A percentile compares a stretch with the other conserved stretches of the same genome.
Evolutionary conservation across 2,888 invertebrate species (phyloP).

Genomic region (Eupithecia dodoneata): DNA sequence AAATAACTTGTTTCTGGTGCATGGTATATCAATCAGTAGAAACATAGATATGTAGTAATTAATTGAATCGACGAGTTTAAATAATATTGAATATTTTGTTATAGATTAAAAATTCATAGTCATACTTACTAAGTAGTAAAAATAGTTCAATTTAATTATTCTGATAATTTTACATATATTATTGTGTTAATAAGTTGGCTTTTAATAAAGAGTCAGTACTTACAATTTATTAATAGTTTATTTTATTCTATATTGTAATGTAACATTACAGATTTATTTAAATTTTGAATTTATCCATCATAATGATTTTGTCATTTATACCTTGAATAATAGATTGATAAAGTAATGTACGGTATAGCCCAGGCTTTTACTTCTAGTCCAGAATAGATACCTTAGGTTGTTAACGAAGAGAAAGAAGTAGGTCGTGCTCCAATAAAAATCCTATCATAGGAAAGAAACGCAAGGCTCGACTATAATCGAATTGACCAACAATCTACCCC

Average conservation of each 20-base stretch:
- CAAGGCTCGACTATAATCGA: slow-evolving; percentile 9
- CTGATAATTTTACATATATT: background rate
- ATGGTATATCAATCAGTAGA: background rate
- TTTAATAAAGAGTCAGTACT: background rate
- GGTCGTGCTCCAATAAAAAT: slow-evolving; percentile 10
- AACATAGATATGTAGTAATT: background rate
- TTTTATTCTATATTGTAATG: too few species aligned
- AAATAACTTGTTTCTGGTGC: slow-evolving; percentile 7
- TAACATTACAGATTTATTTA: too few species aligned
- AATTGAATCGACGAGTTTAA: background rate
- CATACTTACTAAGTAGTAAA: too few species aligned
- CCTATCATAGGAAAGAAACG: slow-evolving; percentile 9
- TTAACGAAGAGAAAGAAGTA: slow-evolving; percentile 2
- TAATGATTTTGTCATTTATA: background rate
- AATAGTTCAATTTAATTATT: background rate
- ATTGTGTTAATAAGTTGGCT: background rate
- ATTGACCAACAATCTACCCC: slow-evolving; percentile 12
- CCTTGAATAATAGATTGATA: background rate
- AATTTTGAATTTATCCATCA: too few species aligned
- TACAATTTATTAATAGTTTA: background rate
- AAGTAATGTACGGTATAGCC: background rate
- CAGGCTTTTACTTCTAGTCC: background rate
- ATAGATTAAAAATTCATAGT: too few species aligned
- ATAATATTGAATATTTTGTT: background rate
- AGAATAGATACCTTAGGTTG: background rate